phyloP scores from a whole-genome alignment of 2,888 invertebrate genomes.

The Apamea monoglypha region DNA sequence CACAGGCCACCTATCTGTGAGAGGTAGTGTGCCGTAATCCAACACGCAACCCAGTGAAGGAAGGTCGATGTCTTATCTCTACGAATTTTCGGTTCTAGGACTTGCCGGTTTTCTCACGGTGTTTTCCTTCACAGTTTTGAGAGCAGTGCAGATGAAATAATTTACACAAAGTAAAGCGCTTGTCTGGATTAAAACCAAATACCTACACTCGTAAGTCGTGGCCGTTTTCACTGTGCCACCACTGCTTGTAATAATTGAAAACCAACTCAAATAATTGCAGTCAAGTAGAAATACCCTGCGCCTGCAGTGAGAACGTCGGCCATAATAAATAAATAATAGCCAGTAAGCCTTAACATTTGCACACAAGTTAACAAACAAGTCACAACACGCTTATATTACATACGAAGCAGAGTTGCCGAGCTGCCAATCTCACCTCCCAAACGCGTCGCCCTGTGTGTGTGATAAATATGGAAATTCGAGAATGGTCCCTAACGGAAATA shows the following conservation, averaged over 20 bases:
- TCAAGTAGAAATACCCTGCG: background rate
- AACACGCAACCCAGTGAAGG: no score
- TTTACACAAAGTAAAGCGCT: no score
- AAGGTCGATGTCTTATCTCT: no score
- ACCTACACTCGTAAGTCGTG: no score
- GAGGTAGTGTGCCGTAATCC: no score
- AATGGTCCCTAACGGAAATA: conserved; percentile 36
- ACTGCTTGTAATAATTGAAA: background rate
- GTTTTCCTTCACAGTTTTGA: no score
- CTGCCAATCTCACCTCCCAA: conserved; percentile 55
- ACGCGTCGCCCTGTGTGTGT: conserved; percentile 9
- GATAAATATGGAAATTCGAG: conserved; percentile 55
- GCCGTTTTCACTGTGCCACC: no score
- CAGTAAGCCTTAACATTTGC: conserved; percentile 26
- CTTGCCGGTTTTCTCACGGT: no score
- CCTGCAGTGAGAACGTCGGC: conserved; percentile 1
- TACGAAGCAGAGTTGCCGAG: conserved; percentile 42
- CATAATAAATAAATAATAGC: conserved; percentile 39
- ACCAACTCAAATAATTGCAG: background rate
- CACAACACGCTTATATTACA: conserved; percentile 48
- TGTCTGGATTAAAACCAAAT: no score
- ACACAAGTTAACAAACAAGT: conserved; percentile 52
- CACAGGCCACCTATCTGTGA: no score
- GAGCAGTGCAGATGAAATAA: no score
- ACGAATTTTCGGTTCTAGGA: no score